A percentile compares a stretch with the other conserved stretches of the same genome.
Evolutionary conservation across 2,888 invertebrate species (phyloP).

Genomic region (Lapara coniferarum): DNA sequence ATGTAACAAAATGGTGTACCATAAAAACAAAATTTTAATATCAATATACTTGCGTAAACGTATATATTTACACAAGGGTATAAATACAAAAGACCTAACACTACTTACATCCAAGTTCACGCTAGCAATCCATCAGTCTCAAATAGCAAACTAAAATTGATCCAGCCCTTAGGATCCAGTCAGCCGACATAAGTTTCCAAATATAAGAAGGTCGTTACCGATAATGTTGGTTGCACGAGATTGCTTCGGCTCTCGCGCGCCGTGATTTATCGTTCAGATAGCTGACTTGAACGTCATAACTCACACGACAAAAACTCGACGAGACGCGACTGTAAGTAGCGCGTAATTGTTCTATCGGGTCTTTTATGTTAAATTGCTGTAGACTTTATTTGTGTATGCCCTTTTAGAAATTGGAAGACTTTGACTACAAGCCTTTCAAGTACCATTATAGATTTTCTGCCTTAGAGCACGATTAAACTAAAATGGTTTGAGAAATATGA

Average conservation of each 20-base stretch:
- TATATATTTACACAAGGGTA: background rate
- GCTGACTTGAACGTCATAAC: conserved; percentile 63
- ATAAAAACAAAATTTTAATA: no score
- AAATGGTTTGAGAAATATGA: no score
- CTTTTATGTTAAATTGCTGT: background rate
- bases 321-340: conserved; percentile 57
- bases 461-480: no score
- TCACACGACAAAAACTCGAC: conserved; percentile 65
- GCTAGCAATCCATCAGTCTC: conserved; percentile 5
- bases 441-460: no score
- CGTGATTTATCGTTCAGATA: conserved; percentile 68
- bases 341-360: conserved; percentile 52
- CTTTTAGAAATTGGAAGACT: no score
- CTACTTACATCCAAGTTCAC: background rate
- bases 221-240: conserved; percentile 55
- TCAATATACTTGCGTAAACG: background rate
- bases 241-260: conserved; percentile 40
- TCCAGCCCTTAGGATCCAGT: conserved; percentile 3
- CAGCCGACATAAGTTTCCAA: conserved; percentile 42
- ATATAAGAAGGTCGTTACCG: conserved; percentile 59
- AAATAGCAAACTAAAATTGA: conserved; percentile 8
- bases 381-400: background rate
- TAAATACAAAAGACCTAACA: background rate
- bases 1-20: no score
- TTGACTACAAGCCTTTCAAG: no score